Base-by-base conservation (phyloP, 2,797 vertebrate species). In the Mico argentatus region DNA sequence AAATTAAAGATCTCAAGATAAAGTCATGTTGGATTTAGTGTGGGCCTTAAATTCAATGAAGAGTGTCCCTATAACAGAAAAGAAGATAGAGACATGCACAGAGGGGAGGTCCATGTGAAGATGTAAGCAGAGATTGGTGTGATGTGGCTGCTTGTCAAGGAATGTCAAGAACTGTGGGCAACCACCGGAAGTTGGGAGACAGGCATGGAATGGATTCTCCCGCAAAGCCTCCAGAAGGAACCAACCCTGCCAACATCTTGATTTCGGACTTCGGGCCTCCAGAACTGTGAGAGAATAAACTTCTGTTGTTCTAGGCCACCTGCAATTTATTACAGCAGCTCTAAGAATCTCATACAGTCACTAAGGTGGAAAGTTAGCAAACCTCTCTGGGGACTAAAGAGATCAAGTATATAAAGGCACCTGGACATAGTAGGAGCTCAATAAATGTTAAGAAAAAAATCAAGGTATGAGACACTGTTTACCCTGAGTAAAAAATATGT, bases 1-100 rank as follows among this genome's bases (percentile, higher is more conserved):
- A 73, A 83, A 93, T n/a, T 79, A 84, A 95, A 50, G 36, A 33
- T 85, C 22, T 95, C n/a, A 91, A 85, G 57, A 50, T 61, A 77
- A 95, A 36, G 57, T 94, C 83, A 70, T 59, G 48, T 41, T 67
- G 52, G 33, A 81, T 67, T 50, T 84, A 59, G 9, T 22, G 26
- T 55, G 24, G 55, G 5, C 22, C 83, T 33, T 72, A 52, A 81
- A 70, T 52, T 76, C 57, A 76, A 33, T n/a, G 27, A 94, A 19
- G 0, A 67, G 8, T 80, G 4, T 46, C 46, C n/a, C 87, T 75
- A 26, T n/a, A 46, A 79, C 39, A 87, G 75, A 73, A 83, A 88
- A 72, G 64, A 48, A 96, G 73, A 88, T 55, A 80, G n/a, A 88
- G 77, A 84, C 67, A 64, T 22, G 64, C 36, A 61, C 57, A 59